Conservation (phyloP, 2,113 vertebrate genomes). For the Gallinago paraguaiae region DNA sequence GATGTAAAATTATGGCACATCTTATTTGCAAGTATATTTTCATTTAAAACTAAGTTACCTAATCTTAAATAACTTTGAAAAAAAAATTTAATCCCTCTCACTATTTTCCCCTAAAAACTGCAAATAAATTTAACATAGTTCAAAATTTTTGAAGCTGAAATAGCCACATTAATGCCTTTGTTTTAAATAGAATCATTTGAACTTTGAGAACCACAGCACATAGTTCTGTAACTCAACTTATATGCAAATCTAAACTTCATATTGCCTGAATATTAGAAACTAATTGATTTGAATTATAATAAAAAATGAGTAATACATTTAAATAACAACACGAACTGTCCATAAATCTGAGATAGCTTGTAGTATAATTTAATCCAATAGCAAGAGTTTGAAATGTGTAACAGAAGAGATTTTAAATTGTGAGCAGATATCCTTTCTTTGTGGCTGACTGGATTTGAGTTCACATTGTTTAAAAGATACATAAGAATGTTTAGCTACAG, state of each 20-base stretch:
- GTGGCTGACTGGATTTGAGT: neutral
- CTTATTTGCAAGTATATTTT: neutral
- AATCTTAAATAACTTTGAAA: constrained; percentile 2
- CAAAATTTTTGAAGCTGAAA: constrained; percentile 54
- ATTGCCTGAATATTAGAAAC: constrained; percentile 45
- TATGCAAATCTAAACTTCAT: constrained; percentile 34
- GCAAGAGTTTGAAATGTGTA: neutral
- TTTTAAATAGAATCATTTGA: constrained; percentile 54
- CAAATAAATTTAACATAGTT: constrained; percentile 53
- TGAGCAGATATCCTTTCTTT: constrained; percentile 32
- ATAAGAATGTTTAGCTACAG: constrained; percentile 15
- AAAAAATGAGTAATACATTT: neutral
- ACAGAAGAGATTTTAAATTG: constrained; percentile 17
- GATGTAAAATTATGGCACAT: neutral
- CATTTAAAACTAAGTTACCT: neutral
- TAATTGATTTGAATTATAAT: constrained; percentile 25
- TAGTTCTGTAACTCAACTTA: constrained; percentile 5
- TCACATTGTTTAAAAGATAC: constrained; percentile 6
- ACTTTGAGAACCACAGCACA: constrained; percentile 17
- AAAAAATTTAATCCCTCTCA: constrained; percentile 15
- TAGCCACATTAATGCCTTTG: constrained; percentile 31
- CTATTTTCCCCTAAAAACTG: constrained; percentile 48
- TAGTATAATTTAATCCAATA: neutral
- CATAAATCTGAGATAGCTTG: neutral
- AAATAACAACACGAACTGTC: neutral